Percentiles rank a stretch among this genome's conserved stretches.
Conservation (phyloP, 2,113 vertebrate genomes). For the Fulmarus glacialis region DNA sequence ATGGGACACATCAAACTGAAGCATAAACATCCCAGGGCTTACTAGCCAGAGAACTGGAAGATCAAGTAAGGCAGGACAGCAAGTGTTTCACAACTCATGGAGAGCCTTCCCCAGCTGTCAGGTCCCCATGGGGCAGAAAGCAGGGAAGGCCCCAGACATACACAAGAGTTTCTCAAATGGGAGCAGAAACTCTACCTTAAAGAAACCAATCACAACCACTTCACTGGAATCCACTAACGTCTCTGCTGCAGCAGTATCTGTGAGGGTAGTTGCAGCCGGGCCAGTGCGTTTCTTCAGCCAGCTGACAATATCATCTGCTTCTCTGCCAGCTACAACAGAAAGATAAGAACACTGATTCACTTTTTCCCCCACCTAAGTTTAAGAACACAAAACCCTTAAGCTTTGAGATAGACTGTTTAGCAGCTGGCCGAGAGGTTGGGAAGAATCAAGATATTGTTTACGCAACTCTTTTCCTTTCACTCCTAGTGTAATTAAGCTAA, state of each 20-base stretch:
- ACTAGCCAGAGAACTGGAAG: not conserved
- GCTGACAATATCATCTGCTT: constrained; percentile 91
- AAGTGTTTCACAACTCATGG: not conserved
- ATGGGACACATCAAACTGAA: not conserved
- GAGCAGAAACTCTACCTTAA: constrained; percentile 83
- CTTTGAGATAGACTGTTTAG: not conserved
- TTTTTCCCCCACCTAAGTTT: rapidly evolving
- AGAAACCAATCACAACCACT: constrained; percentile 93
- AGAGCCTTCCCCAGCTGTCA: not conserved
- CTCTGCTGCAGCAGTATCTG: constrained; percentile 75
- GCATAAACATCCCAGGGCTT: not conserved
- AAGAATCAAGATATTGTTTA: rapidly evolving
- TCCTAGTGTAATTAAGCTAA: not conserved
- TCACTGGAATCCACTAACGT: constrained; percentile 86
- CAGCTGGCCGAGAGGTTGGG: not conserved
- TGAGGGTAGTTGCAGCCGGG: constrained; percentile 82
- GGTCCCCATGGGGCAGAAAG: not conserved
- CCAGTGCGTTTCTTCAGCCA: constrained; percentile 97
- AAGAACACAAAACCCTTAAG: not conserved
- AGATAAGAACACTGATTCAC: not conserved
- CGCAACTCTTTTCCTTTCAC: not conserved
- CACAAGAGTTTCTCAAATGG: rapidly evolving
- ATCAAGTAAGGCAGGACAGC: not conserved
- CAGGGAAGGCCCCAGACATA: not conserved
- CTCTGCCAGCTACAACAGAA: constrained; percentile 86